These are phyloP conservation scores for Hippoglossus hippoglossus DNA, from an alignment of 2,797 vertebrate species.

Conservation along the genomic window DNA sequence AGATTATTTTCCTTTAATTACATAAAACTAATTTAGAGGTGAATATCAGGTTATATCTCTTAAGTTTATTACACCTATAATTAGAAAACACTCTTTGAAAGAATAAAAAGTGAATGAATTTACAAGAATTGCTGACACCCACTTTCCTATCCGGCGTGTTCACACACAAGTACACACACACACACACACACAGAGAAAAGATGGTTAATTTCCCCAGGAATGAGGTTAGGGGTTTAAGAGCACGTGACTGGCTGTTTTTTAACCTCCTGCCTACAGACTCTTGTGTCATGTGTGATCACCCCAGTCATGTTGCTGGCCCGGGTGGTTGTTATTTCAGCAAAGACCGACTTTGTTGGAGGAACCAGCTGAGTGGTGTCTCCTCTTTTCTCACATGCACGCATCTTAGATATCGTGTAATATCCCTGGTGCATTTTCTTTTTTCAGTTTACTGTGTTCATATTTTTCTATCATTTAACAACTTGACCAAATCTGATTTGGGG, in stretches of 20 bases:
- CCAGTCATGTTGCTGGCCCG: constrained; percentile 75
- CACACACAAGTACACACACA: constrained; percentile 20
- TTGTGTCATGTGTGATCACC: constrained; percentile 84
- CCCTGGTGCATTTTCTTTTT: constrained; percentile 11
- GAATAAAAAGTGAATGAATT: constrained; percentile 7
- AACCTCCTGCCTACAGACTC: constrained; percentile 85
- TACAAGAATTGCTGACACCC: constrained; percentile 26
- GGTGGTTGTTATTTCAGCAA: constrained; percentile 73
- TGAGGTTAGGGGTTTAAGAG: constrained; percentile 77
- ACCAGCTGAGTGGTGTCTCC: constrained; percentile 51
- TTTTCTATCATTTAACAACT: constrained; percentile 46
- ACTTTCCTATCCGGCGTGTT: constrained; percentile 6
- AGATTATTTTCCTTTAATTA: not conserved
- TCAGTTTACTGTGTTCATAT: constrained; percentile 40
- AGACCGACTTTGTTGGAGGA: constrained; percentile 68
- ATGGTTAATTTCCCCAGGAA: constrained; percentile 78
- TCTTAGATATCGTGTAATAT: constrained; percentile 36
- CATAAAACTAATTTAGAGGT: not conserved
- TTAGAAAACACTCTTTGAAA: not conserved
- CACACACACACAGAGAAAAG: constrained; percentile 13
- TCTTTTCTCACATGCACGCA: constrained; percentile 28
- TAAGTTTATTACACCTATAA: constrained; percentile 6
- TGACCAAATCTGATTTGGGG: constrained; percentile 52
- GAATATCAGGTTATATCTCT: not conserved
- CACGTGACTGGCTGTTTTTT: constrained; percentile 82